A percentile compares a stretch with the other conserved stretches of the same genome.
Conservation (phyloP, 2,113 vertebrate genomes). For the Barnardius zonarius region DNA sequence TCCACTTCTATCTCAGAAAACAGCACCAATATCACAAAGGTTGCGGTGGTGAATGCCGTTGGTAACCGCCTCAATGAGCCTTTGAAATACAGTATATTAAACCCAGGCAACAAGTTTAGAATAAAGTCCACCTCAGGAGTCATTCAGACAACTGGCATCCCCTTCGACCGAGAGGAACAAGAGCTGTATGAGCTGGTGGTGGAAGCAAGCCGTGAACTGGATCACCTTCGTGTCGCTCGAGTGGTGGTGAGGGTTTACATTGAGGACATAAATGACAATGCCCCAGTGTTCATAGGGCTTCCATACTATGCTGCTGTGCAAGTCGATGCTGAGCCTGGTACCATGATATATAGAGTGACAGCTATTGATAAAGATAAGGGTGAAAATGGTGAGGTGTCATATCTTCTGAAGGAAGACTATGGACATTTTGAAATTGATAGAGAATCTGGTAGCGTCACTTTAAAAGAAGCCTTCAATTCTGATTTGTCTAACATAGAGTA, state of each 20-base stretch:
- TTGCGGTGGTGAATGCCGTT: slow-evolving; percentile 90
- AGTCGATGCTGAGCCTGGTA: slow-evolving; percentile 90
- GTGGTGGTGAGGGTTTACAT: slow-evolving; percentile 89
- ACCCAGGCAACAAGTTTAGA: slow-evolving; percentile 89
- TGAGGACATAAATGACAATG: slow-evolving; percentile 93
- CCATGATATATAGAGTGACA: slow-evolving; percentile 86
- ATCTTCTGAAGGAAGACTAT: slow-evolving; percentile 86
- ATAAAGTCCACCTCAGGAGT: slow-evolving; percentile 93
- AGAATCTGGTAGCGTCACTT: slow-evolving; percentile 81
- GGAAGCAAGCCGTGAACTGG: slow-evolving; percentile 90
- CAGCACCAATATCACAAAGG: slow-evolving; percentile 85
- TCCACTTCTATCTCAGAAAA: slow-evolving; percentile 91
- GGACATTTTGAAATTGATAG: slow-evolving; percentile 95
- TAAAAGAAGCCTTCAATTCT: slow-evolving; percentile 90
- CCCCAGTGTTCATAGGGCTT: slow-evolving; percentile 90
- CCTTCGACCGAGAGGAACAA: slow-evolving; percentile 92
- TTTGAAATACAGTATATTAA: slow-evolving; percentile 89
- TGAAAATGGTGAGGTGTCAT: slow-evolving; percentile 91
- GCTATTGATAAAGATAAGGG: slow-evolving; percentile 91
- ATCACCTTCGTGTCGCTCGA: slow-evolving; percentile 87
- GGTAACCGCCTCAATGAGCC: slow-evolving; percentile 95
- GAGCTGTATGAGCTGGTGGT: slow-evolving; percentile 94
- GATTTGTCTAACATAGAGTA: slow-evolving; percentile 95
- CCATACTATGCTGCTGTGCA: slow-evolving; percentile 97
- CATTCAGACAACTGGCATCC: slow-evolving; percentile 89